Evolutionary conservation across 2,888 invertebrate species (phyloP), one percentile per base, ranked within the genome.

Genomic region (Drosophila acutilabella): DNA sequence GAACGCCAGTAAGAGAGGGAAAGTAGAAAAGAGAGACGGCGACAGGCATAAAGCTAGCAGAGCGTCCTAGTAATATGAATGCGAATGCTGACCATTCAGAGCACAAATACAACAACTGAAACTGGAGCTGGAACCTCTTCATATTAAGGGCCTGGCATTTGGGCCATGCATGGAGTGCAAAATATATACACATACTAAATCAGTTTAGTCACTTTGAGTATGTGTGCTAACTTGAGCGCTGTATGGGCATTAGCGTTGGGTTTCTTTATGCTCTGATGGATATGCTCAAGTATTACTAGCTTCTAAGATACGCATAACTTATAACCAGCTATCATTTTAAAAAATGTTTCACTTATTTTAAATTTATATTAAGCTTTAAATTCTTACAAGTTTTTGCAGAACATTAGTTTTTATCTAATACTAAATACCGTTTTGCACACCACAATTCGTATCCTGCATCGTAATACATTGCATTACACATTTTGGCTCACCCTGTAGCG

Each of bases 161-260:
- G 53, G 50, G 62, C 54, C 51, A 62, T 38, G 51, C 69, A 66
- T 71, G 66, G 66, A 74, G 75, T 84, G 85, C 80, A 84, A 87
- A 79, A 89, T 89, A 87, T 89, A 84, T 87, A 81, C 85, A 85
- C 89, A 87, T 73, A 81, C 81, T 85, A 79, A 87, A 85, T 89
- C 89, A 79, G 87, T 57, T 72, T 51, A 50, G 26, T 53, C 56
- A 47, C 53, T 20, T 18, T 51, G 10, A 36, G 48, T 40, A 20
- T 51, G 26, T 60, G 51, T 69, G 41, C 54, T 30, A 54, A 60
- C 41, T 67, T 64, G 72, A 64, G 68, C 50, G 72, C 52, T 33
- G n/a, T 42, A 11, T 10, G 59, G 14, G 41, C 36, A 56, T 69
- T 52, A 52, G 13, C 47, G n/a, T 18, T 26, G 42, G 14, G 13